These are phyloP conservation scores for Phymanthus crucifer DNA, from an alignment of 92 coral and sea anemone species.

Conservation along the genomic window DNA sequence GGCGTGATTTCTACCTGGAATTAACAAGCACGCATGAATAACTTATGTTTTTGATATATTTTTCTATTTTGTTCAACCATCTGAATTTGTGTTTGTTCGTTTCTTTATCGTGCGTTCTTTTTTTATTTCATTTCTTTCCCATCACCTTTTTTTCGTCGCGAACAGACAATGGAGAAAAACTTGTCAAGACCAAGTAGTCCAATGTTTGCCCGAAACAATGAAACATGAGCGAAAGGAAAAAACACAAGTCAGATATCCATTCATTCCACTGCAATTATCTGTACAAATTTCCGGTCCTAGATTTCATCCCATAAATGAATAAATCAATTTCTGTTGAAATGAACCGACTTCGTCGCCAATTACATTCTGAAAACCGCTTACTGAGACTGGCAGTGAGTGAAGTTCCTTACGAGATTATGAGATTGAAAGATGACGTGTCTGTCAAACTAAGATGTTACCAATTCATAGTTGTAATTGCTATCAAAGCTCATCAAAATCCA, in stretches of 20 bases:
- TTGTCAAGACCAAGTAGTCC: conserved; percentile 24
- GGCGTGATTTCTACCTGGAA: too few species aligned
- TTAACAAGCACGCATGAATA: too few species aligned
- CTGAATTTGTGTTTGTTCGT: not conserved
- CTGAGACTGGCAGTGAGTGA: conserved; percentile 40
- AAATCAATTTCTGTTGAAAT: conserved; percentile 43
- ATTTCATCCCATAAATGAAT: conserved; percentile 34
- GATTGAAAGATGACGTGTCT: conserved; percentile 53
- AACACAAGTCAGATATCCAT: conserved; percentile 19
- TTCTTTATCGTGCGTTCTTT: conserved; percentile 5
- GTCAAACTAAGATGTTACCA: conserved; percentile 73
- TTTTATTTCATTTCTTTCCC: conserved; percentile 5
- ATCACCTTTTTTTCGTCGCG: conserved; percentile 7
- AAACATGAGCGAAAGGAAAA: conserved; percentile 24
- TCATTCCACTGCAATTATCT: conserved; percentile 34
- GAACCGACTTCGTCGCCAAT: conserved; percentile 42
- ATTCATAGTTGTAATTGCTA: conserved; percentile 61
- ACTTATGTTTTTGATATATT: too few species aligned
- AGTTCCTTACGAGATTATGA: conserved; percentile 51
- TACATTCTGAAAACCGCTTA: conserved; percentile 42
- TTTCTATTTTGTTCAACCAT: not conserved
- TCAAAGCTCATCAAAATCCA: conserved; percentile 30
- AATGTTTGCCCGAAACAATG: conserved; percentile 18
- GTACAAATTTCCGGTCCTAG: conserved; percentile 37
- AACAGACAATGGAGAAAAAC: conserved; percentile 14